A percentile compares a stretch with the other conserved stretches of the same genome.
Conservation (phyloP, 2,797 vertebrate species). For the Tenualosa ilisha region DNA sequence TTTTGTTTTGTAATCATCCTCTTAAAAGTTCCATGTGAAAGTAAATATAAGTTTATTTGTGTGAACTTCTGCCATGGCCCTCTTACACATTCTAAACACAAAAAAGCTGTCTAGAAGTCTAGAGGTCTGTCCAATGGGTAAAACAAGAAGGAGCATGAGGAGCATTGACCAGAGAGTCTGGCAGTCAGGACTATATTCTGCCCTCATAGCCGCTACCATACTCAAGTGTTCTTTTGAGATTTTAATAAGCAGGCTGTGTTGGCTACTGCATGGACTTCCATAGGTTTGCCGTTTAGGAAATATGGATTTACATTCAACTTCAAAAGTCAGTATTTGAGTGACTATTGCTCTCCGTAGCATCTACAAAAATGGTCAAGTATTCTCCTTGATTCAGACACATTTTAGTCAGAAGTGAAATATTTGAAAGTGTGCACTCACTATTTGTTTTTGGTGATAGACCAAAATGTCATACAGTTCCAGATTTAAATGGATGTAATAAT, state of each 20-base stretch:
- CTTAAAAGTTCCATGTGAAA: no score
- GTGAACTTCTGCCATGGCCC: not conserved
- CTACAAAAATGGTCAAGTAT: no score
- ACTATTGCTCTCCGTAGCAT: not conserved
- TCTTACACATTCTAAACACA: no score
- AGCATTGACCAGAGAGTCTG: constrained; percentile 39
- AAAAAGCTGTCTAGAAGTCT: not conserved
- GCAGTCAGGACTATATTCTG: constrained; percentile 21
- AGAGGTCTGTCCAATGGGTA: not conserved
- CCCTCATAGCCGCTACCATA: no score
- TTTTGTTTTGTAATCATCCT: not conserved
- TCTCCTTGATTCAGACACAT: not conserved
- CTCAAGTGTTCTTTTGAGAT: not conserved
- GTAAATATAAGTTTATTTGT: not conserved
- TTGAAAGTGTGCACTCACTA: not conserved
- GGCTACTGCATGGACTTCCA: not conserved
- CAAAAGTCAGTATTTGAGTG: not conserved
- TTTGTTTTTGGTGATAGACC: no score
- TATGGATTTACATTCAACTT: not conserved
- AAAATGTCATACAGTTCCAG: no score
- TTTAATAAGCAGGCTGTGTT: not conserved
- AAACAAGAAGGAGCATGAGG: not conserved
- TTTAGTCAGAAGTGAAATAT: not conserved
- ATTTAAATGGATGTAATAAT: no score
- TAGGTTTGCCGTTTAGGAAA: not conserved